Conservation (phyloP, 1,140 invertebrate genomes). For the Temnothorax curvispinosus region DNA sequence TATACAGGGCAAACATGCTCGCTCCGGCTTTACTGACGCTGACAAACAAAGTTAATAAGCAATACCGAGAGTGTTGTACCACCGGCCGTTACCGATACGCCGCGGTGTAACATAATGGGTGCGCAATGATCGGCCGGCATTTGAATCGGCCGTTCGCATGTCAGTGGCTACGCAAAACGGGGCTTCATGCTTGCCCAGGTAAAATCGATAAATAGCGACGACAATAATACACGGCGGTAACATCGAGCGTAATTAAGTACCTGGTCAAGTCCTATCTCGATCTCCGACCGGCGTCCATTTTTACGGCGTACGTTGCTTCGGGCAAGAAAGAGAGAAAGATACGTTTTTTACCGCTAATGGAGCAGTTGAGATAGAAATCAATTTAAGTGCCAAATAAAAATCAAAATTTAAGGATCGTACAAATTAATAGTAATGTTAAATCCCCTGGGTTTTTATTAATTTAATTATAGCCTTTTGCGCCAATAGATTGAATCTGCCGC, state of each 20-base stretch:
- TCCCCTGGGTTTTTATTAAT: not conserved
- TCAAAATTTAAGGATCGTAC: not conserved
- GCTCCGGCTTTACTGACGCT: conserved; percentile 56
- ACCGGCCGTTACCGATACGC: conserved; percentile 73
- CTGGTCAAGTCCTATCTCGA: not conserved
- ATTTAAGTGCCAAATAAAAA: not conserved
- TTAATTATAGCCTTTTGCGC: not conserved
- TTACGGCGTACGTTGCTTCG: not conserved
- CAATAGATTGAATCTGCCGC: not conserved
- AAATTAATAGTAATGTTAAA: conserved; percentile 4
- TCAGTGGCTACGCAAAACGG: conserved; percentile 73
- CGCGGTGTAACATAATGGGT: conserved; percentile 77
- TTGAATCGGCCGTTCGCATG: conserved; percentile 51
- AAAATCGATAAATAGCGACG: conserved; percentile 53
- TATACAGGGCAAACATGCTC: conserved; percentile 38
- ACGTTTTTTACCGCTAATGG: conserved; percentile 8
- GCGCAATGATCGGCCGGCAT: conserved; percentile 76
- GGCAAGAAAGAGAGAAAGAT: not conserved
- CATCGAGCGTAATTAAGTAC: conserved; percentile 12
- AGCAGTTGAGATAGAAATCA: conserved; percentile 16
- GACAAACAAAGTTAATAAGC: conserved; percentile 84
- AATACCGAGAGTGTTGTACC: conserved; percentile 74
- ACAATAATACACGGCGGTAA: not conserved
- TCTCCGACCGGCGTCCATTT: not conserved
- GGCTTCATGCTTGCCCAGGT: conserved; percentile 55